Evolutionary conservation across 1,140 invertebrate species (phyloP).

Genomic region (Hesperophylax magnus): DNA sequence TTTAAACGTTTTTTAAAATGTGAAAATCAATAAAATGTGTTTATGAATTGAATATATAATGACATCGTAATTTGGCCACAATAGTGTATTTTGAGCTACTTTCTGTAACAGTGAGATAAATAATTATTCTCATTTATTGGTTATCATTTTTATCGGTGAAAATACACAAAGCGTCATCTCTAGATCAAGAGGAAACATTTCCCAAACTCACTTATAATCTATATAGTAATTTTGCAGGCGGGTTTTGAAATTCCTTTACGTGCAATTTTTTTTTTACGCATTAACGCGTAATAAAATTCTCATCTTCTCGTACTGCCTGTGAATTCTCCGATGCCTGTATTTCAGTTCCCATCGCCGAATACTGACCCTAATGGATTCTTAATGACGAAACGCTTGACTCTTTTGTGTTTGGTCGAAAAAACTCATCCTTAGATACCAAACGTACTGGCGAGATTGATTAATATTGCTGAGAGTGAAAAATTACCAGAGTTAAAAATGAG

Average conservation of each 20-base stretch:
- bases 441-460: slow-evolving; percentile 20
- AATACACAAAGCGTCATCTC: too few species aligned
- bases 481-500: slow-evolving; percentile 6
- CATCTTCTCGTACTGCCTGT: slow-evolving; percentile 39
- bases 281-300: slow-evolving; percentile 54
- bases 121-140: too few species aligned
- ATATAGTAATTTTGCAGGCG: too few species aligned
- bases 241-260: background rate
- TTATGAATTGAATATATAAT: too few species aligned
- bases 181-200: too few species aligned
- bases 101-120: too few species aligned
- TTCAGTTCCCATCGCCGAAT: slow-evolving; percentile 43
- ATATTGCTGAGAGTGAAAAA: slow-evolving; percentile 27
- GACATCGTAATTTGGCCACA: too few species aligned
- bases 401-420: slow-evolving; percentile 41
- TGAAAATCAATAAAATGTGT: too few species aligned
- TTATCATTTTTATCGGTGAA: too few species aligned
- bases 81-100: too few species aligned
- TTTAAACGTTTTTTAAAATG: too few species aligned
- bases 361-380: slow-evolving; percentile 55
- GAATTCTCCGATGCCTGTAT: slow-evolving; percentile 48
- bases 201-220: too few species aligned
- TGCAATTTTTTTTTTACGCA: slow-evolving; percentile 34
- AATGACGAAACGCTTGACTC: slow-evolving; percentile 50
- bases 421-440: slow-evolving; percentile 25